Conservation (phyloP, 1,140 invertebrate genomes). For the Atta cephalotes region DNA sequence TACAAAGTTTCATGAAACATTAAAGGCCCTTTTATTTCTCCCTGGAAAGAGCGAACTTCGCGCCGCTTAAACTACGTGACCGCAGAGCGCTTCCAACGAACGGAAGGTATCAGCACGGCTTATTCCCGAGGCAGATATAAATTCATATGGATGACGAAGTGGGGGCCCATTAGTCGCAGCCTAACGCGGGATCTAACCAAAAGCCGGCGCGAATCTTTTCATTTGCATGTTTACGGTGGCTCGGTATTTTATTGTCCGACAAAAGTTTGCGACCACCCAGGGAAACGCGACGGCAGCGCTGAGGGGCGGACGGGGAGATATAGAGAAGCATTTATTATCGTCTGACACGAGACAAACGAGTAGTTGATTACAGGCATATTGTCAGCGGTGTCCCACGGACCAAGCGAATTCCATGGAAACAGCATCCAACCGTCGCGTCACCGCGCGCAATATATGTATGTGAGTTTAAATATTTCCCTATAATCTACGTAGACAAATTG, state of each 20-base stretch:
- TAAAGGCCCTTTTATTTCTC: constrained; percentile 47
- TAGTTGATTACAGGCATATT: constrained; percentile 56
- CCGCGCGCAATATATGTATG: not conserved
- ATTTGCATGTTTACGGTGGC: constrained; percentile 54
- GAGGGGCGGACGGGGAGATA: constrained; percentile 10
- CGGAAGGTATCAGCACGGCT: constrained; percentile 55
- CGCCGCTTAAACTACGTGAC: not conserved
- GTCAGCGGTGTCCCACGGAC: constrained; percentile 24
- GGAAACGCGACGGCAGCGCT: not conserved
- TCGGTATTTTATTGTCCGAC: constrained; percentile 53
- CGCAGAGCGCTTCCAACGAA: not conserved
- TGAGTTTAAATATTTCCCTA: constrained; percentile 38
- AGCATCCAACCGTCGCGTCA: not conserved
- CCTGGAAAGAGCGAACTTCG: constrained; percentile 20
- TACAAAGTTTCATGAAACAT: constrained; percentile 56
- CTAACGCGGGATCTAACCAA: constrained; percentile 66
- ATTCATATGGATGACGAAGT: constrained; percentile 68
- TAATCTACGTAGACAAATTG: constrained; percentile 34
- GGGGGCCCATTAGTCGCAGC: constrained; percentile 51
- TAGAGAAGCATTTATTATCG: constrained; percentile 50
- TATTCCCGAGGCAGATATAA: constrained; percentile 59
- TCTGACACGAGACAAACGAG: constrained; percentile 55
- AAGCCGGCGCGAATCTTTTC: constrained; percentile 60
- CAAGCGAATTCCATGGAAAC: constrained; percentile 32
- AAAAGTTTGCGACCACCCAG: constrained; percentile 62